Conservation (phyloP, 1,140 invertebrate species). For the Leptoteleia sp. region DNA sequence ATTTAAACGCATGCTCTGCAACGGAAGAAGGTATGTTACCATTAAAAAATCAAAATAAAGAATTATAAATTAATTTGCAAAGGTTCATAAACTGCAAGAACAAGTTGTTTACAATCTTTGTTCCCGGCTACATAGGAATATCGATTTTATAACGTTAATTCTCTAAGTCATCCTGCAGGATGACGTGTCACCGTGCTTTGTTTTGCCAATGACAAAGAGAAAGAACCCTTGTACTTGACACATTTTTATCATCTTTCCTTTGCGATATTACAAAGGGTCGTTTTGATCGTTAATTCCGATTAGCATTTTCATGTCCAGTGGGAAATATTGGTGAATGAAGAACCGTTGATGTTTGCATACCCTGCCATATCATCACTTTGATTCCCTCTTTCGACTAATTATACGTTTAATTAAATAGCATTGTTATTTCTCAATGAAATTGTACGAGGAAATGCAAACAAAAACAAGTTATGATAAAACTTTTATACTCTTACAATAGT, state of each 20-base stretch:
- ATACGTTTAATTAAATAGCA: neutral
- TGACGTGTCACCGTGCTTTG: conserved; percentile 47
- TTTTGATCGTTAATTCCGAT: conserved; percentile 47
- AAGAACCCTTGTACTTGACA: conserved; percentile 52
- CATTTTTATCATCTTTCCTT: conserved; percentile 56
- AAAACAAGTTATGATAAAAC: too few relatives aligned
- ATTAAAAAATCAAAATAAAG: too few relatives aligned
- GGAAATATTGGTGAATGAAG: conserved; percentile 1
- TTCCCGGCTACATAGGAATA: conserved; percentile 13
- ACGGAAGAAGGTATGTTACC: too few relatives aligned
- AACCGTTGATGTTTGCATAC: neutral
- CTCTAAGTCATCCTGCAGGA: conserved; percentile 15
- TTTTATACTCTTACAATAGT: too few relatives aligned
- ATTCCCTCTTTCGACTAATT: neutral
- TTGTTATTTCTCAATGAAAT: too few relatives aligned
- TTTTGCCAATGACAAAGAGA: conserved; percentile 49
- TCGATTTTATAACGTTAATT: conserved; percentile 38
- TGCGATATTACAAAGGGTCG: conserved; percentile 41
- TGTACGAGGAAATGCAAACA: too few relatives aligned
- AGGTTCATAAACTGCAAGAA: neutral
- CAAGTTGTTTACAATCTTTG: conserved; percentile 29
- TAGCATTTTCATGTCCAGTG: conserved; percentile 50
- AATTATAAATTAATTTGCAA: neutral
- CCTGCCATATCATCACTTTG: neutral
- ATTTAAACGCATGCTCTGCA: too few relatives aligned